phyloP scores from a whole-genome alignment of 2,797 vertebrate species.

The Poecile montanus region DNA sequence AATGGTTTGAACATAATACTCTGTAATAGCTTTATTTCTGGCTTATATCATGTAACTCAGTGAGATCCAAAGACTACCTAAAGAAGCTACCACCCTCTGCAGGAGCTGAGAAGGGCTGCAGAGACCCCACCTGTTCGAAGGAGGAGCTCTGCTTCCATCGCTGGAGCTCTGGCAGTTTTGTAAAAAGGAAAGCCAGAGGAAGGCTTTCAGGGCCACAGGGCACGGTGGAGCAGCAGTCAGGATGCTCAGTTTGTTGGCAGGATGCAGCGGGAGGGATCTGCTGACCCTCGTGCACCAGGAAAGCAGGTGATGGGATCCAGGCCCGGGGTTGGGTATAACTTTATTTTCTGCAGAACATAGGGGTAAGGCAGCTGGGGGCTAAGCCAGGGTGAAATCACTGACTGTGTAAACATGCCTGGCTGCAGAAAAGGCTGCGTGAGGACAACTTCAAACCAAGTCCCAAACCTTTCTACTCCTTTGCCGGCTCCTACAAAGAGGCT shows the following conservation, averaged over 20 bases:
- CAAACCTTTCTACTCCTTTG: neutral
- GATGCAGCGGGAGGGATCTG: neutral
- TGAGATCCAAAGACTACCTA: rapidly evolving
- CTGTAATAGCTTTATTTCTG: neutral
- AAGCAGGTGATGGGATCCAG: neutral
- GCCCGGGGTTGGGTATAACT: rapidly evolving
- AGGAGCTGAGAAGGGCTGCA: neutral
- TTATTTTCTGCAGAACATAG: neutral
- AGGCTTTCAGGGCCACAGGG: too few relatives aligned
- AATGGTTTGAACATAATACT: neutral
- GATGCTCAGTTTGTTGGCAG: rapidly evolving
- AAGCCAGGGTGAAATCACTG: neutral
- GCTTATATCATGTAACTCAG: neutral
- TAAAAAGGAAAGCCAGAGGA: neutral
- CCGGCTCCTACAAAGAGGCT: neutral
- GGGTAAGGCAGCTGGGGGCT: neutral
- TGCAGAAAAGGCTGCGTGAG: neutral
- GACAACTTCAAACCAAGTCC: neutral
- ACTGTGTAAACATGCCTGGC: neutral
- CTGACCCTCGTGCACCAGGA: neutral
- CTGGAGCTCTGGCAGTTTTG: neutral
- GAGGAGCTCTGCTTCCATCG: rapidly evolving
- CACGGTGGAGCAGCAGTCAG: neutral
- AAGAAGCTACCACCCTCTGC: neutral
- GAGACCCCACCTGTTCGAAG: rapidly evolving